Base-by-base conservation (phyloP, 2,888 invertebrate species). In the Tortrix viridana region DNA sequence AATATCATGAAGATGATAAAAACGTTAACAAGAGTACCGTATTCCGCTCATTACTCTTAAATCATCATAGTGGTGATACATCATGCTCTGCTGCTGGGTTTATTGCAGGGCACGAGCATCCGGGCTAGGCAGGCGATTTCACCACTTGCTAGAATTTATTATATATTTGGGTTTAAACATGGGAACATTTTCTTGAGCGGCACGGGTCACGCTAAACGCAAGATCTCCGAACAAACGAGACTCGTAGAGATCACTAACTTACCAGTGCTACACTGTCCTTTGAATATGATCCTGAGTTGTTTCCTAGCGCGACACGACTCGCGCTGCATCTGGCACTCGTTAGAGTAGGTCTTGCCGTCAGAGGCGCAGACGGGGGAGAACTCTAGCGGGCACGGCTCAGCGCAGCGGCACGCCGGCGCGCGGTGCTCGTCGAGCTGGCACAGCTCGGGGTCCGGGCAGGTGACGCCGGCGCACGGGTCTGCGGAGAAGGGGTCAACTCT, bases 401-500 rank as follows among this genome's bases (percentile, higher is more conserved):
- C 96, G 81, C 98, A 98, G 60, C 95, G 94, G 81, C 98, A 98
- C 61, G 94, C 94, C 0, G 97, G 96, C 69, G 95, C 94, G 32
- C 97, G 94, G 48, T 94, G 93, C 55, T 94, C 94, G 88, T 97
- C 96, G 79, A 98, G 89, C 82, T 96, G 97, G 85, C 98, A 98
- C 74, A 97, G 94, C 88, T 97, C 96, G 26, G 96, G 96, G 71
- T 95, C 94, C 9, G 95, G 94, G 85, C 98, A 98, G 73, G 94
- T 93, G 64, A 96, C 93, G 63, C 95, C 95, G 43, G 95, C 94
- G 83, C 98, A 98, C 3, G 98, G 98, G 93, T 98, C 98, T 97
- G 92, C 0, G 19, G 12, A 44, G 32, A 32, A 32, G 32, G 0
- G 12, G 3, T 12, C 32, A 32, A 32, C 32, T 32, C 12, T 32